Evolutionary conservation across 2,113 vertebrate species (phyloP), one percentile per base, ranked within the genome.

Genomic region (Ctenomys sociabilis): DNA sequence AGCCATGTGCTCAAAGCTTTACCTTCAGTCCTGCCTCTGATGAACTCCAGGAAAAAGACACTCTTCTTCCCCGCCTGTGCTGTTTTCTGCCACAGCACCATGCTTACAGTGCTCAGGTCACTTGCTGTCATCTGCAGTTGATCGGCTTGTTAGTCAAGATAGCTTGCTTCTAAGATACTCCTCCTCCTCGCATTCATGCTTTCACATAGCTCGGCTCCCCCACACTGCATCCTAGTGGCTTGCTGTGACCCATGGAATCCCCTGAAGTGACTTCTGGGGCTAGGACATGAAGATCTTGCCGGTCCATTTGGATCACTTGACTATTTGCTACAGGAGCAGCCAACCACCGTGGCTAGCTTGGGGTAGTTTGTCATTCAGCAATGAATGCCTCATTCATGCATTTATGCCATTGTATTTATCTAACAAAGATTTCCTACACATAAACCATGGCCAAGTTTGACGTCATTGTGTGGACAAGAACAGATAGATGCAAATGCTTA

Each of bases 191-290:
- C 1, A 66, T 11, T 37, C 77, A 37, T 6, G 32, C 30, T 8
- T 5, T 6, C 5, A 5, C 1, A 7, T n/a, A 37, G 12, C 45
- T n/a, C 5, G 12, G 9, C 19, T 19, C 40, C 35, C 1, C 45
- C 2, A 0, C 0, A 2, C 28, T 88, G 32, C 14, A 10, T 78
- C 85, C 16, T 24, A 37, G 78, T 21, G 17, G 26, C 61, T 49
- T 4, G 11, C 19, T 40, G 61, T 70, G 85, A 49, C 85, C 6
- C 5, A 7, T 13, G 10, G 64, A 81, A 22, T 3, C 52, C 54
- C 52, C 1, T 5, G 7, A 57, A 45, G 16, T 30, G 72, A 28
- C 40, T 24, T 75, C 40, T 5, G 40, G 13, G 72, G 24, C 72
- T 75, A 43, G 9, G 40, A 13, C 49, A 2, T 68, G 37, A 7